Evolutionary conservation across 2,888 invertebrate genomes (phyloP), one percentile per base, ranked within the genome.

Genomic region (Podotricha telesiphe): DNA sequence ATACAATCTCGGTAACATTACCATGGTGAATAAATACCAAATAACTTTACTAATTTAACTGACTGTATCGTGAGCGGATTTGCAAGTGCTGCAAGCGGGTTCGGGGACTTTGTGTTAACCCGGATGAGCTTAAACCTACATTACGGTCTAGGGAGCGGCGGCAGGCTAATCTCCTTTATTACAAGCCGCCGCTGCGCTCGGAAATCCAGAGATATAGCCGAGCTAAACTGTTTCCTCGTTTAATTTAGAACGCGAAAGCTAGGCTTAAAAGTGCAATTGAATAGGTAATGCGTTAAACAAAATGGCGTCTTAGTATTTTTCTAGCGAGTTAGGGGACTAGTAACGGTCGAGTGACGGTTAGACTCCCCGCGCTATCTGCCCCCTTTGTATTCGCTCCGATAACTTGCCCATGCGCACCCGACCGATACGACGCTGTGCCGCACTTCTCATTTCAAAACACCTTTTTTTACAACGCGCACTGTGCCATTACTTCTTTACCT

Each of bases 381-480:
- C 90, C 92, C 89, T 90, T 91, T 87, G 90, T 92, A 90, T 91
- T 91, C 92, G 93, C 92, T 93, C 92, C 92, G 92, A 92, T 93
- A 93, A 93, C 90, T 91, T 90, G 92, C 91, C 87, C 88, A 87
- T 88, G 92, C 90, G 92, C 92, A 93, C 88, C 92, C 91, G 89
- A 92, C 86, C 92, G 91, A 87, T 86, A 86, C 92, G 87, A 87
- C 86, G 86, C 81, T 82, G 84, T 85, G 85, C 81, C 85, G 83
- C 85, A 86, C 86, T 87, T 90, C 89, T 90, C 88, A 85, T 86
- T 89, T 84, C 84, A 83, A 88, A 90, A 90, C 87, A 83, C 80
- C 79, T 86, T 85, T 83, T 80, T 88, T 85, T 75, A 82, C 82
- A 81, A 74, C 70, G 69, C 79, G 79, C 79, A 76, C 77, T 80